A percentile compares a stretch with the other conserved stretches of the same genome.
Evolutionary conservation across 2,888 invertebrate species (phyloP).

Genomic region (Agrilus biguttatus): DNA sequence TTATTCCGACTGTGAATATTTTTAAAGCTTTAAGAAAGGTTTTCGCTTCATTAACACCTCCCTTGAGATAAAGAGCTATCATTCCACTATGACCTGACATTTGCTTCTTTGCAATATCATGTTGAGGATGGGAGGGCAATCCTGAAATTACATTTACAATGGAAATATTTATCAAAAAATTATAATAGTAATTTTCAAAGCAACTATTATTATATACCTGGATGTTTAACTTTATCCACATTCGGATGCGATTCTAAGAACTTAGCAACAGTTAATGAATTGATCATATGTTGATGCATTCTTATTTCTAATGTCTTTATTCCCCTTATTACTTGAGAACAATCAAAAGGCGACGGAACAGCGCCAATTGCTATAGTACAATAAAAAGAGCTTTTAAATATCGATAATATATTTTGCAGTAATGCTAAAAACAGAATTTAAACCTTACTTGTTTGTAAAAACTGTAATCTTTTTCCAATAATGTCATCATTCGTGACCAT

Average conservation of each 20-base stretch:
- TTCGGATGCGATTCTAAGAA: constrained; percentile 52
- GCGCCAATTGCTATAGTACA: constrained; percentile 55
- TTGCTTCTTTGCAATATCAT: constrained; percentile 60
- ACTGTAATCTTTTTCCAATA: constrained; percentile 51
- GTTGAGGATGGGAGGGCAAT: constrained; percentile 67
- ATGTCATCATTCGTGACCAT: constrained; percentile 53
- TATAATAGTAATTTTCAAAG: too few relatives aligned
- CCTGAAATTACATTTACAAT: constrained; percentile 29
- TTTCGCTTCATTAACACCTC: constrained; percentile 50
- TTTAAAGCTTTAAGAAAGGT: constrained; percentile 58
- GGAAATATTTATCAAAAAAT: too few relatives aligned
- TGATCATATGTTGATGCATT: constrained; percentile 73
- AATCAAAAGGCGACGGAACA: constrained; percentile 87
- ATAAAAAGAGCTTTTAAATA: not conserved
- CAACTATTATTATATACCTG: too few relatives aligned
- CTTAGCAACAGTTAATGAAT: constrained; percentile 55
- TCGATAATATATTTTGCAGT: not conserved
- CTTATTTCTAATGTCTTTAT: constrained; percentile 76
- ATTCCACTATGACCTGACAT: constrained; percentile 76
- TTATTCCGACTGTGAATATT: constrained; percentile 75
- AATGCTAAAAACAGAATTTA: too few relatives aligned
- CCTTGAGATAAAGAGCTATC: constrained; percentile 70
- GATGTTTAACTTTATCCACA: too few relatives aligned
- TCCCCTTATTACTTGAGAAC: constrained; percentile 75
- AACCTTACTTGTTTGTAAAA: constrained; percentile 62